These are phyloP conservation scores for Eulithis prunata DNA, from an alignment of 2,888 invertebrate genomes.

Conservation along the genomic window DNA sequence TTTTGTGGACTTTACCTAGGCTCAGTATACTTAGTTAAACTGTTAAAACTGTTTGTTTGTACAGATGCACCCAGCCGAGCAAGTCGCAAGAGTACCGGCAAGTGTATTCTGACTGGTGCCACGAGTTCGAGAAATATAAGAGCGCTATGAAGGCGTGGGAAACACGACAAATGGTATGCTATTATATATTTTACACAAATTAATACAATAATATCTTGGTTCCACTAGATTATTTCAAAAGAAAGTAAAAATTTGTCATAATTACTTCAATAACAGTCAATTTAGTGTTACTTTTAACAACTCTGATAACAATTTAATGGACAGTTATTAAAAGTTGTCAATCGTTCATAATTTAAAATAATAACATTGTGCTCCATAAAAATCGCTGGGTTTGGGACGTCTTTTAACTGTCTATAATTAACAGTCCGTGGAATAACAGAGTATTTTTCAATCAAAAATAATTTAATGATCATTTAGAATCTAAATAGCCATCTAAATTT, in stretches of 20 bases:
- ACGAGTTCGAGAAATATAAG: constrained; percentile 89
- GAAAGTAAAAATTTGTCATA: constrained; percentile 11
- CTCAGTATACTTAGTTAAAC: too few relatives aligned
- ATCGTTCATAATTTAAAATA: constrained; percentile 29
- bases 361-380: too few relatives aligned
- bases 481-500: too few relatives aligned
- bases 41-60: constrained; percentile 35
- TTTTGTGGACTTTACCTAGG: too few relatives aligned
- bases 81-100: constrained; percentile 85
- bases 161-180: constrained; percentile 83
- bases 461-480: neutral
- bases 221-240: neutral
- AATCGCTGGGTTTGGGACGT: too few relatives aligned
- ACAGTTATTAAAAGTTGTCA: constrained; percentile 51
- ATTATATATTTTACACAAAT: neutral
- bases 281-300: constrained; percentile 49
- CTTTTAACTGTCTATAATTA: too few relatives aligned
- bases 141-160: constrained; percentile 87
- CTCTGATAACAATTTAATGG: constrained; percentile 40
- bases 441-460: too few relatives aligned
- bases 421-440: neutral
- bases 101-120: constrained; percentile 89
- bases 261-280: constrained; percentile 46
- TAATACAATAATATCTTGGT: neutral
- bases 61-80: constrained; percentile 83